A percentile compares a stretch with the other conserved stretches of the same genome.
Evolutionary conservation across 2,888 invertebrate genomes (phyloP).

Genomic region (Drosophila mimetica): DNA sequence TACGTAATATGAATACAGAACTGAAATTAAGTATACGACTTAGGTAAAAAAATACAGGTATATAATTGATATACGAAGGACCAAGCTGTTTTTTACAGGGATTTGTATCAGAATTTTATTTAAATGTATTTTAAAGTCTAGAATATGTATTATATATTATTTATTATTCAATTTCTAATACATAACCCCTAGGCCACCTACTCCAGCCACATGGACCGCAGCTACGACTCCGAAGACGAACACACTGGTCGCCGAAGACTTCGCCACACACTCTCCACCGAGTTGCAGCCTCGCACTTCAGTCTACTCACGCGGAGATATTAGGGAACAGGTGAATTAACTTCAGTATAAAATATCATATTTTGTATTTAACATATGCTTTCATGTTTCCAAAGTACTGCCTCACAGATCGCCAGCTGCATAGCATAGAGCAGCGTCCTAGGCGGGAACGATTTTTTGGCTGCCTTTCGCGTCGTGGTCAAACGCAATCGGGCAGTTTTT

Average conservation of each 20-base stretch:
- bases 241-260: constrained; percentile 89
- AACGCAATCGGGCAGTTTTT: constrained; percentile 86
- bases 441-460: constrained; percentile 90
- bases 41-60: not conserved
- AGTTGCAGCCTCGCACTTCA: constrained; percentile 83
- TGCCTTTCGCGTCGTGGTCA: constrained; percentile 89
- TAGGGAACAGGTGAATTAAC: constrained; percentile 89
- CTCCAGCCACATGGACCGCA: constrained; percentile 85
- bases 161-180: too few relatives aligned
- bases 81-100: too few relatives aligned
- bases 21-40: not conserved
- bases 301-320: constrained; percentile 93
- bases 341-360: too few relatives aligned
- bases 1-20: not conserved
- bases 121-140: too few relatives aligned
- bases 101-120: too few relatives aligned
- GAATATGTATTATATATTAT: too few relatives aligned
- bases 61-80: too few relatives aligned
- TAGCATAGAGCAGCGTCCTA: constrained; percentile 88
- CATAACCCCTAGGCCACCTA: constrained; percentile 59
- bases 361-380: not conserved
- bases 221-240: constrained; percentile 93
- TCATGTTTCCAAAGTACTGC: constrained; percentile 87
- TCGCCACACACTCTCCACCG: constrained; percentile 85
- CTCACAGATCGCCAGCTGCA: constrained; percentile 95